Base-by-base conservation (phyloP, 2,888 invertebrate genomes). In the Synergus laeviventris region DNA sequence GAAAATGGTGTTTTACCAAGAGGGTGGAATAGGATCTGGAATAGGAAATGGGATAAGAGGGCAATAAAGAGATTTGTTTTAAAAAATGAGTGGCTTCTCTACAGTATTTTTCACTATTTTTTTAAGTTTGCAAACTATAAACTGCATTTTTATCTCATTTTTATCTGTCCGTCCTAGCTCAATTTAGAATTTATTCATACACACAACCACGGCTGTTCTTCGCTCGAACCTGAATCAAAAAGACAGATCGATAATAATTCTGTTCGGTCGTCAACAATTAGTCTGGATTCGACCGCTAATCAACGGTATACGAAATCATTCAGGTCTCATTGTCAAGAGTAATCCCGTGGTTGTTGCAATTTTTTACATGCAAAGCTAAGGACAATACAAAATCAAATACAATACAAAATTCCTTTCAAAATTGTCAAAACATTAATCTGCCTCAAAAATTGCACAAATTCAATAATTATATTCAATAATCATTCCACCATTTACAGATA, bases 281-380 rank as follows among this genome's bases (percentile, higher is more conserved):
- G 84, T 83, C 82, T 81, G 84, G 84, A 85, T 86, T 87, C 86
- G 85, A 87, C 87, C 87, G 85, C 87, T 87, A 88, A 89, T 88
- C 87, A 88, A 86, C 85, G 85, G 81, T 42, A 74, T 73, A 76
- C 66, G 66, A 24, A 45, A 39, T 21, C 24, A 66, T 66, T 66
- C 16, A 42, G 66, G 18, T 24, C 42, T 66, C 42, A 66, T 66
- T 66, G 42, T 64, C 14, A 66, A 8, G 42, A 60, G 60, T 60
- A 60, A 60, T 14, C 16, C 31, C 60, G 16, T 11, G 8, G 24
- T 31, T 7, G 4, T 66, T 21, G 14, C 4, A 14, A 38, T 64
- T 42, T 66, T 21, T 66, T 24, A 5, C 18, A 39, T 31, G 56
- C 36, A 18, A 38, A n/a, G 16, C n/a, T 36, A 62, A 62, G 9